These are phyloP conservation scores for Muscicapa adusta DNA, from an alignment of 2,113 vertebrate species.

Conservation along the genomic window DNA sequence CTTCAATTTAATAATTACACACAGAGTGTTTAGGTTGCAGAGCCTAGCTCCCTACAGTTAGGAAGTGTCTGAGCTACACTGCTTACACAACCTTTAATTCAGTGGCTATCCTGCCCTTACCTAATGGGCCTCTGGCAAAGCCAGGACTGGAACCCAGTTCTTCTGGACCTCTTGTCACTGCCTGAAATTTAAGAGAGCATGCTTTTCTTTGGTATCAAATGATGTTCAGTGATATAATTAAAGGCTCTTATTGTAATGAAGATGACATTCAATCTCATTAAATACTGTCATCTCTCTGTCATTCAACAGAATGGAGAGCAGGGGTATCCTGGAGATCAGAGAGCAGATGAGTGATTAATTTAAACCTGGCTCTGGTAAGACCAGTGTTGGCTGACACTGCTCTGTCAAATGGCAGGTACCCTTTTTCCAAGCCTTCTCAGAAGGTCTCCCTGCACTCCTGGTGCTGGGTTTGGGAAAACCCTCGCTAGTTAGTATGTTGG, in stretches of 20 bases:
- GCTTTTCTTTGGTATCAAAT: background rate
- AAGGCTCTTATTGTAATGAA: conserved; percentile 21
- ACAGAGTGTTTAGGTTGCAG: background rate
- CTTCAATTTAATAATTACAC: background rate
- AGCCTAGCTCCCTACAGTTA: background rate
- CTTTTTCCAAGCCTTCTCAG: background rate
- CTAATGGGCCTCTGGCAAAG: background rate
- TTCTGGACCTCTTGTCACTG: background rate
- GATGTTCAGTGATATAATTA: background rate
- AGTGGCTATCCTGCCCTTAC: background rate
- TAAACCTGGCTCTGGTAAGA: background rate
- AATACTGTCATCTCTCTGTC: background rate
- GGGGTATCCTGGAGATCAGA: background rate
- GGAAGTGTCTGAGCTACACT: background rate
- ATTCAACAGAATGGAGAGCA: background rate
- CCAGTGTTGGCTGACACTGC: background rate
- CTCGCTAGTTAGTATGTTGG: rapidly evolving
- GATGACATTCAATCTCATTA: conserved; percentile 1
- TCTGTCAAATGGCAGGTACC: background rate
- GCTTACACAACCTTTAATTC: background rate
- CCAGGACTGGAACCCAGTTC: background rate
- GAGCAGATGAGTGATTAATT: background rate
- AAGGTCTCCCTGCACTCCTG: background rate
- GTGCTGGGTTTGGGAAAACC: background rate
- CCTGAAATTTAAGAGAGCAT: background rate